A percentile compares a stretch with the other conserved stretches of the same genome.
phyloP scores from a whole-genome alignment of 2,797 vertebrate species.

The Onychomys leucogaster region DNA sequence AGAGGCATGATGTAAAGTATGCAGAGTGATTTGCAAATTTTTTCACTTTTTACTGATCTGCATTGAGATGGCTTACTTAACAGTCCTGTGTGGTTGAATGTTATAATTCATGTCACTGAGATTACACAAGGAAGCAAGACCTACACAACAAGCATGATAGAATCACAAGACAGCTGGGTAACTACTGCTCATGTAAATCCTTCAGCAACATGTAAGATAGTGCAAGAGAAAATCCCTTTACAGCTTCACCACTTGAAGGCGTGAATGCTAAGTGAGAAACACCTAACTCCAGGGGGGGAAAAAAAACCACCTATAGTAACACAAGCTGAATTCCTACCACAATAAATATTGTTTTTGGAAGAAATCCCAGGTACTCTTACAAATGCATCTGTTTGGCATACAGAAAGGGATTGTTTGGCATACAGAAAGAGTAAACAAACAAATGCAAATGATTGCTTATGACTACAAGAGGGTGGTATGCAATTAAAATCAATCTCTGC shows the following conservation, averaged over 20 bases:
- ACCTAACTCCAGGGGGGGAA: not conserved
- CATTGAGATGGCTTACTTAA: conserved; percentile 66
- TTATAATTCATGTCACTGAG: conserved; percentile 64
- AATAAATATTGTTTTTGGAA: not conserved
- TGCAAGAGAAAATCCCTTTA: not conserved
- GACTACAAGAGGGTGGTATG: not conserved
- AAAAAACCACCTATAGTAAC: conserved; percentile 20
- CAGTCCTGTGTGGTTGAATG: conserved; percentile 38
- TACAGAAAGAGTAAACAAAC: not conserved
- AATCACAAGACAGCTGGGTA: conserved; percentile 70
- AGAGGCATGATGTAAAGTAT: not conserved
- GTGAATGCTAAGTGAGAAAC: conserved; percentile 45
- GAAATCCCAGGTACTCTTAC: not conserved
- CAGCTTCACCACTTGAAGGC: conserved; percentile 48
- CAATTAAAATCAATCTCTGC: not conserved
- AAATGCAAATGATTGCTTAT: not conserved
- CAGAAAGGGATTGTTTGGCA: not conserved
- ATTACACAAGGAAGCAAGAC: conserved; percentile 64
- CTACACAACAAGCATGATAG: conserved; percentile 59
- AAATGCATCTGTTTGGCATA: not conserved
- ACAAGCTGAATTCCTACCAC: not conserved
- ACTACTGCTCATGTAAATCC: conserved; percentile 55
- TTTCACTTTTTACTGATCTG: not conserved
- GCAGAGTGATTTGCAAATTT: not conserved
- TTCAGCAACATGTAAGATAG: conserved; percentile 31